Percentiles rank a stretch among this genome's conserved stretches.
Conservation (phyloP, 2,888 invertebrate genomes). For the Tetrapedia diversipes region DNA sequence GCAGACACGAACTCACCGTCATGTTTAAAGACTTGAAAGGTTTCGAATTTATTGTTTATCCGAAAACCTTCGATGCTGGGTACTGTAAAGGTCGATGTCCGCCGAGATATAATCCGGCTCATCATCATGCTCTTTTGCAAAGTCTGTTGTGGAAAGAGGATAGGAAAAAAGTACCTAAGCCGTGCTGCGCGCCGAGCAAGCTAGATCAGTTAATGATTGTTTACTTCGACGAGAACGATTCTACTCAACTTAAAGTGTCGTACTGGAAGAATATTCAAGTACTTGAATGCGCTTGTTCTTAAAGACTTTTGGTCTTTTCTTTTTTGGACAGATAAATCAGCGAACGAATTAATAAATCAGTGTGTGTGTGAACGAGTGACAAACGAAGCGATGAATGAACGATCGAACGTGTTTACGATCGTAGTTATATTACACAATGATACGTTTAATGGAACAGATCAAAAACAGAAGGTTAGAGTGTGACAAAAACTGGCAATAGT, state of each 20-base stretch:
- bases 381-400: background rate
- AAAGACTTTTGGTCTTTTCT: slow-evolving; percentile 26
- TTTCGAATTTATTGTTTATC: slow-evolving; percentile 87
- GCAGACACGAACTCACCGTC: slow-evolving; percentile 87
- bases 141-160: slow-evolving; percentile 87
- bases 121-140: slow-evolving; percentile 89
- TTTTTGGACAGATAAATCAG: background rate
- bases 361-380: background rate
- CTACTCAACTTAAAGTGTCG: slow-evolving; percentile 86
- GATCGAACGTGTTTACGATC: background rate
- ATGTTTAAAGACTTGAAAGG: slow-evolving; percentile 87
- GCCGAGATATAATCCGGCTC: slow-evolving; percentile 87
- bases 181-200: slow-evolving; percentile 89
- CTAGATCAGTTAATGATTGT: slow-evolving; percentile 87
- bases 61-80: slow-evolving; percentile 88
- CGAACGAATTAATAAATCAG: background rate
- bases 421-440: background rate
- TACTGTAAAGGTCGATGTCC: slow-evolving; percentile 89
- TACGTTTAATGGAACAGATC: background rate
- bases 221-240: slow-evolving; percentile 86
- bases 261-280: slow-evolving; percentile 89
- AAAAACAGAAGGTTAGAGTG: background rate
- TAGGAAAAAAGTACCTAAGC: slow-evolving; percentile 84
- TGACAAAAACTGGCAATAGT: slow-evolving; percentile 25
- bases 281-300: slow-evolving; percentile 89